phyloP scores from a whole-genome alignment of 2,113 vertebrate genomes.

The Stomatorhinus ivindoensis region DNA sequence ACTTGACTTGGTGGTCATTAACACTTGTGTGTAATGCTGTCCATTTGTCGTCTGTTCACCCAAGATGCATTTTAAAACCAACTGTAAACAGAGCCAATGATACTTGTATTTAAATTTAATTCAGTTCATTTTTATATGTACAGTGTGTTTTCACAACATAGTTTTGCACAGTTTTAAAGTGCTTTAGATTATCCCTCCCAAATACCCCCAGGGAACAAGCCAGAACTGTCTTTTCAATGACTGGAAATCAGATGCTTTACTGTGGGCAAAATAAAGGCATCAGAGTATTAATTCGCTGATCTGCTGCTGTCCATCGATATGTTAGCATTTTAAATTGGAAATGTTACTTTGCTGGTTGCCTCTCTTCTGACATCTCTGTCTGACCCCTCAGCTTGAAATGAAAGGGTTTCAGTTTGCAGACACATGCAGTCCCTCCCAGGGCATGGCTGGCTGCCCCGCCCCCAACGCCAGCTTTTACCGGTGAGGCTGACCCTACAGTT shows the following conservation, averaged over 20 bases:
- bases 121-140: background rate
- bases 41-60: background rate
- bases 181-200: background rate
- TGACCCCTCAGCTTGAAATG: conserved; percentile 92
- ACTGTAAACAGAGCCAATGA: background rate
- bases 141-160: background rate
- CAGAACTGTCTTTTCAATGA: background rate
- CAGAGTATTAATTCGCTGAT: background rate
- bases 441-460: conserved; percentile 61
- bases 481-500: background rate
- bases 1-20: background rate
- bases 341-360: background rate
- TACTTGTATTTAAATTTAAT: background rate
- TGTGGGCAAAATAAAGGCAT: background rate
- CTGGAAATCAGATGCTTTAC: background rate
- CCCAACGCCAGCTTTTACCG: background rate
- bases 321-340: background rate
- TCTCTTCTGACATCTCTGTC: background rate
- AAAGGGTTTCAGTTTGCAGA: conserved; percentile 95
- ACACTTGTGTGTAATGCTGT: background rate
- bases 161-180: background rate
- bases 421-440: conserved; percentile 76
- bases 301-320: background rate
- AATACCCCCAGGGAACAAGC: background rate
- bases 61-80: background rate